Evolutionary conservation across 2,797 vertebrate genomes (phyloP).

Genomic region (Anas bernieri): DNA sequence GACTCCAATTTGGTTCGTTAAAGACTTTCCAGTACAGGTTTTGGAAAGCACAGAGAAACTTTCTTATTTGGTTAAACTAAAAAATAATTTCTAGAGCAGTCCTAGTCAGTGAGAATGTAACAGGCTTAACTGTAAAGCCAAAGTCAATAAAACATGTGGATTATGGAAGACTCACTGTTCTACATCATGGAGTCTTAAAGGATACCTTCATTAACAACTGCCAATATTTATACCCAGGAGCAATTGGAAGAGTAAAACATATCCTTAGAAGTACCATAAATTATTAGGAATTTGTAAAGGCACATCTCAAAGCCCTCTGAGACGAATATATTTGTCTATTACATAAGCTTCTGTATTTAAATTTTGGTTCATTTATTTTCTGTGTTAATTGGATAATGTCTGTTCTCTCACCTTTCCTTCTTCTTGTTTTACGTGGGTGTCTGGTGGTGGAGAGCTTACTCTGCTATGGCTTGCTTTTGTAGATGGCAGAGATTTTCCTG

Average conservation of each 20-base stretch:
- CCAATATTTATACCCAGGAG: background rate
- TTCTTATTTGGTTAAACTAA: background rate
- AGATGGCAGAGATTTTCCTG: constrained; percentile 51
- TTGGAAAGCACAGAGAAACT: background rate
- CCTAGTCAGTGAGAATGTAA: background rate
- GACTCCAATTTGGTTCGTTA: background rate
- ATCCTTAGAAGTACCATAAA: background rate
- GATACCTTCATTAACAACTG: background rate
- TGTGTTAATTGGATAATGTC: background rate
- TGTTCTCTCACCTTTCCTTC: constrained; percentile 69
- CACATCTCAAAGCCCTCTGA: background rate
- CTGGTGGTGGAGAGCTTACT: background rate
- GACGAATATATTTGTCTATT: background rate
- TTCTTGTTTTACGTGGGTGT: constrained; percentile 61
- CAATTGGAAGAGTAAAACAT: background rate
- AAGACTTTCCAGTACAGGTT: background rate
- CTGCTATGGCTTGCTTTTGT: constrained; percentile 15
- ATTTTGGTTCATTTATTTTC: background rate
- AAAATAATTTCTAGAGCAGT: background rate
- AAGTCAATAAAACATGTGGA: background rate
- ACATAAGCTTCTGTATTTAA: background rate
- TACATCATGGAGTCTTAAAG: background rate
- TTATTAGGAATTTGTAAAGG: background rate
- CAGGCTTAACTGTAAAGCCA: background rate
- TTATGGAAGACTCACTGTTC: background rate